A percentile compares a stretch with the other conserved stretches of the same genome.
phyloP scores from a whole-genome alignment of 2,113 vertebrate genomes.

The Saguinus imperator region DNA sequence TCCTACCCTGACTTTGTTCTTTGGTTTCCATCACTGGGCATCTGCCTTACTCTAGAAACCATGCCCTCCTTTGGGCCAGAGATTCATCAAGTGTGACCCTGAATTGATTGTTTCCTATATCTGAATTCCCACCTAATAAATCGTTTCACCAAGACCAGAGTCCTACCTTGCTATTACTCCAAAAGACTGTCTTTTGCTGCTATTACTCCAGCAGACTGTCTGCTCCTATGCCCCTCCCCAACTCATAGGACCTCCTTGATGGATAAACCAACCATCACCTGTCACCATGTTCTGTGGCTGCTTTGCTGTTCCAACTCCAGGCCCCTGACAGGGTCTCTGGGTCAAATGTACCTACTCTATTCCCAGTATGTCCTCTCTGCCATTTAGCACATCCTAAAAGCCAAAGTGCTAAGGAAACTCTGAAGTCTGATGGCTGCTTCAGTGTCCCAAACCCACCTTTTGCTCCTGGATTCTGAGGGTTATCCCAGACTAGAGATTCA shows the following conservation, averaged over 20 bases:
- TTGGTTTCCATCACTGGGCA: slow-evolving; percentile 14
- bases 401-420: background rate
- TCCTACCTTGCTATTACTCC: background rate
- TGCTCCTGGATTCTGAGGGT: background rate
- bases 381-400: background rate
- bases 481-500: background rate
- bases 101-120: slow-evolving; percentile 1
- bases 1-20: background rate
- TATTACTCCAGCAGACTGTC: background rate
- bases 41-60: background rate
- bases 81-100: background rate
- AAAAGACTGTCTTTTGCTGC: background rate
- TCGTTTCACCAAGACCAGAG: background rate
- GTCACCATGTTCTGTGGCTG: background rate
- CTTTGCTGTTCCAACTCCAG: background rate
- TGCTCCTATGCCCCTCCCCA: background rate
- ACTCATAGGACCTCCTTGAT: background rate
- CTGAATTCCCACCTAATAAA: background rate
- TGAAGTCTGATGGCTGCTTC: background rate
- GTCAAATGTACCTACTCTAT: background rate
- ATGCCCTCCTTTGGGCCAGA: background rate
- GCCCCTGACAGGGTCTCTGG: background rate
- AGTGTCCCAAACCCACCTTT: background rate
- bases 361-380: background rate
- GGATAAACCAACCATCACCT: background rate